Evolutionary conservation across 1,140 invertebrate genomes (phyloP).

Genomic region (Conus ventricosus): DNA sequence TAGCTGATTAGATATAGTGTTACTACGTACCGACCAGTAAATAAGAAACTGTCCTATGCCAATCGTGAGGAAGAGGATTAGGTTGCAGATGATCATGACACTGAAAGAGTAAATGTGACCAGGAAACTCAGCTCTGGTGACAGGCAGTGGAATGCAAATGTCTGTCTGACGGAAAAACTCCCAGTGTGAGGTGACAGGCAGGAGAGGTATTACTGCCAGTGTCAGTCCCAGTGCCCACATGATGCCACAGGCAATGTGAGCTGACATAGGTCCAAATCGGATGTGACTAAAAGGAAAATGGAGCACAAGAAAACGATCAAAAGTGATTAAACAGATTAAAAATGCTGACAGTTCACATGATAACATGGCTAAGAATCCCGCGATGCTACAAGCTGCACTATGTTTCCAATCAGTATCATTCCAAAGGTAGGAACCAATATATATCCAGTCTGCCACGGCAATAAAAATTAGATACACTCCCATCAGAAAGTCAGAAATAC

Average conservation of each 20-base stretch:
- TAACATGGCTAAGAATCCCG: background rate
- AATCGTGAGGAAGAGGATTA: background rate
- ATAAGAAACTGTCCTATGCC: background rate
- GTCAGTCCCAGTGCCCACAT: background rate
- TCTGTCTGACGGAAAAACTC: background rate
- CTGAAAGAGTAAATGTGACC: background rate
- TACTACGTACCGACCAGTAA: background rate
- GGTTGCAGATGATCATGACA: slow-evolving; percentile 5
- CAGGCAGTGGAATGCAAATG: background rate
- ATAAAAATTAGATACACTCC: background rate
- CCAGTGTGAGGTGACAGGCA: background rate
- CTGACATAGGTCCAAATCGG: background rate
- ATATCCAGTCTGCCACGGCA: background rate
- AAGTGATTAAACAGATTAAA: background rate
- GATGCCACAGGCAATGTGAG: background rate
- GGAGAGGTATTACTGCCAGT: background rate
- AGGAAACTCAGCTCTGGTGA: background rate
- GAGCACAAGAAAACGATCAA: background rate
- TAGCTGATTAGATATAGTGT: background rate
- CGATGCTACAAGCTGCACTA: background rate
- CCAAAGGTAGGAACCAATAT: background rate
- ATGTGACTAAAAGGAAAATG: background rate
- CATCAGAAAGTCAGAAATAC: background rate
- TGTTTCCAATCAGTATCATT: background rate
- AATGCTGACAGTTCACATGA: background rate